Evolutionary conservation across 2,797 vertebrate species (phyloP).

Genomic region (Hoplostethus atlanticus): DNA sequence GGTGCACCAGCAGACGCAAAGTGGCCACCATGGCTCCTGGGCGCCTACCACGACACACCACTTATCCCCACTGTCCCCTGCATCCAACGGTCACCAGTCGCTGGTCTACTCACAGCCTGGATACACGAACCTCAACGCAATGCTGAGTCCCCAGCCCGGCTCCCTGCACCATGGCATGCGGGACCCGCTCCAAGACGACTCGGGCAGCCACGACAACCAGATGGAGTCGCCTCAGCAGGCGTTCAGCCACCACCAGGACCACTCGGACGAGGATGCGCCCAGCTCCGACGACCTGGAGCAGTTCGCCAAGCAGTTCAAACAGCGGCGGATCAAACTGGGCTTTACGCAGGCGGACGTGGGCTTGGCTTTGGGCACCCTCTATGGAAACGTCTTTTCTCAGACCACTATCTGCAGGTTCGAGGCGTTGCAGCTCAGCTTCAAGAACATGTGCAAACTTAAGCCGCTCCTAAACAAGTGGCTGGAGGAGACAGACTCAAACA

Average conservation of each 20-base stretch:
- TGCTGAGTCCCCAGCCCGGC: conserved; percentile 92
- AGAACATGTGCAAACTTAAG: conserved; percentile 99
- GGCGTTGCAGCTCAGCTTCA: conserved; percentile 97
- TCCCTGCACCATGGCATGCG: conserved; percentile 94
- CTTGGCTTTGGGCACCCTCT: conserved; percentile 94
- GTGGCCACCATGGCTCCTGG: conserved; percentile 90
- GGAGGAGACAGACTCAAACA: conserved; percentile 99
- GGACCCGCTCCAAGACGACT: conserved; percentile 92
- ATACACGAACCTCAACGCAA: conserved; percentile 93
- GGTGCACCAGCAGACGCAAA: conserved; percentile 93
- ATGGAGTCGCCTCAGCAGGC: conserved; percentile 93
- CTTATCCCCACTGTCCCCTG: conserved; percentile 93
- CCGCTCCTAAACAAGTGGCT: conserved; percentile 99
- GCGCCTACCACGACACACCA: conserved; percentile 92
- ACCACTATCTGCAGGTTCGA: conserved; percentile 98
- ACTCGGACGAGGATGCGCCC: conserved; percentile 95
- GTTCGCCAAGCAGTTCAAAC: conserved; percentile 98
- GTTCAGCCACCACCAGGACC: conserved; percentile 91
- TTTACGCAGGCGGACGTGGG: conserved; percentile 98
- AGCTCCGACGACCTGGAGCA: conserved; percentile 98
- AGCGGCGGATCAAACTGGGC: conserved; percentile 96
- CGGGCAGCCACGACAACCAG: conserved; percentile 90
- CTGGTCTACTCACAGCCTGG: conserved; percentile 96
- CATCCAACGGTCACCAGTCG: conserved; percentile 91
- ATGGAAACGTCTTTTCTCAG: conserved; percentile 97